These are phyloP conservation scores for Cistogaster globosa DNA, from an alignment of 2,888 invertebrate genomes.

Conservation along the genomic window DNA sequence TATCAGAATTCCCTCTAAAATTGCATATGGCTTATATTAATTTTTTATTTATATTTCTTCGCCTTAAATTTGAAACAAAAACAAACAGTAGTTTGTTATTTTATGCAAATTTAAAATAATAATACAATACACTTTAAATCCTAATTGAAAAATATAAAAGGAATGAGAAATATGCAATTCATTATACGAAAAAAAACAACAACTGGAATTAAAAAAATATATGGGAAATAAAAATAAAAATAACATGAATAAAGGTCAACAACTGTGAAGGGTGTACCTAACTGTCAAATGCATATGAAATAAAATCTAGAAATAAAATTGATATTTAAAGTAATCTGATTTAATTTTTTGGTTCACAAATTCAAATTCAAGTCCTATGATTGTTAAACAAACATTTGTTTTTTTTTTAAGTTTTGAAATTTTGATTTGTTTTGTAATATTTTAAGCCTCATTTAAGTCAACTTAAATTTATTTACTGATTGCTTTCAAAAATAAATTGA, in stretches of 20 bases:
- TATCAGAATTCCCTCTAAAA: too few relatives aligned
- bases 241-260: slow-evolving; percentile 41
- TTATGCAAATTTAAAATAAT: slow-evolving; percentile 63
- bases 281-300: background rate
- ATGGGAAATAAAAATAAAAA: background rate
- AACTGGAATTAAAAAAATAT: background rate
- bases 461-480: background rate
- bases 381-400: background rate
- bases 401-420: slow-evolving; percentile 1
- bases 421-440: background rate
- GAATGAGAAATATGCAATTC: slow-evolving; percentile 43
- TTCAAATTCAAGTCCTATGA: background rate
- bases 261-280: slow-evolving; percentile 5
- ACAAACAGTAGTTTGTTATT: slow-evolving; percentile 68
- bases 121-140: background rate
- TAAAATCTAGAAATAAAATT: background rate
- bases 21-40: too few relatives aligned
- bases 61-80: slow-evolving; percentile 43
- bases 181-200: background rate
- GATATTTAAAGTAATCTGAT: too few relatives aligned
- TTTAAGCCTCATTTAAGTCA: slow-evolving; percentile 30
- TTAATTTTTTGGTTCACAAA: too few relatives aligned
- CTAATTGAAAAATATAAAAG: slow-evolving; percentile 1
- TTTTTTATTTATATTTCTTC: slow-evolving; percentile 1
- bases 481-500: slow-evolving; percentile 40